Evolutionary conservation across 2,888 invertebrate species (phyloP).

Genomic region (Drosophila birchii): DNA sequence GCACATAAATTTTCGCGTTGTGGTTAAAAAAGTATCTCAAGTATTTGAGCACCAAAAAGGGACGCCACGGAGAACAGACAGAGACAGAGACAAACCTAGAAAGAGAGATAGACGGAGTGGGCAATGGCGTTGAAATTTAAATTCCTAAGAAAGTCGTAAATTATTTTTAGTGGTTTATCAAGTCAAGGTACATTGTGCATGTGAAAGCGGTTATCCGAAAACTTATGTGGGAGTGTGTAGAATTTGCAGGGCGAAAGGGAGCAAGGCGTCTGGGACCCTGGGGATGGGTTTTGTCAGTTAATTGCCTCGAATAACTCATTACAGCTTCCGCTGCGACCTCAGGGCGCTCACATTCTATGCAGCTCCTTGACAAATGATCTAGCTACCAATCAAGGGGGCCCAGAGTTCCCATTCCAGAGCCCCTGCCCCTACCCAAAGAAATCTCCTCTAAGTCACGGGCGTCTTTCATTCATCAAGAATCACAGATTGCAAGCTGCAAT

Average conservation of each 20-base stretch:
- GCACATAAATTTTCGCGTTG: constrained; percentile 65
- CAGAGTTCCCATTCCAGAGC: not conserved
- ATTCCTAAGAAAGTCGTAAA: constrained; percentile 77
- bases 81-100: not conserved
- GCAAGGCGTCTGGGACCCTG: constrained; percentile 12
- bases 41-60: constrained; percentile 46
- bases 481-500: constrained; percentile 20
- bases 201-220: constrained; percentile 51
- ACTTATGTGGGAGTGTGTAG: constrained; percentile 49
- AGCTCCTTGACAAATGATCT: constrained; percentile 75
- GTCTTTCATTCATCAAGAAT: constrained; percentile 66
- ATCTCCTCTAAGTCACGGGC: constrained; percentile 22
- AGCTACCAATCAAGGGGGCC: constrained; percentile 58
- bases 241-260: constrained; percentile 4
- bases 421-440: not conserved
- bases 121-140: constrained; percentile 76
- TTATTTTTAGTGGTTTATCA: constrained; percentile 78
- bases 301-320: constrained; percentile 78
- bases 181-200: constrained; percentile 60
- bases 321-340: constrained; percentile 73
- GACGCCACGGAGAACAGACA: constrained; percentile 9
- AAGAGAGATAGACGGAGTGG: constrained; percentile 9
- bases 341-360: constrained; percentile 64
- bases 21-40: constrained; percentile 55
- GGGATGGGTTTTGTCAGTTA: constrained; percentile 41